Percentiles rank a stretch among this genome's conserved stretches.
phyloP scores from a whole-genome alignment of 2,888 invertebrate species.

The Calameuta idolon region DNA sequence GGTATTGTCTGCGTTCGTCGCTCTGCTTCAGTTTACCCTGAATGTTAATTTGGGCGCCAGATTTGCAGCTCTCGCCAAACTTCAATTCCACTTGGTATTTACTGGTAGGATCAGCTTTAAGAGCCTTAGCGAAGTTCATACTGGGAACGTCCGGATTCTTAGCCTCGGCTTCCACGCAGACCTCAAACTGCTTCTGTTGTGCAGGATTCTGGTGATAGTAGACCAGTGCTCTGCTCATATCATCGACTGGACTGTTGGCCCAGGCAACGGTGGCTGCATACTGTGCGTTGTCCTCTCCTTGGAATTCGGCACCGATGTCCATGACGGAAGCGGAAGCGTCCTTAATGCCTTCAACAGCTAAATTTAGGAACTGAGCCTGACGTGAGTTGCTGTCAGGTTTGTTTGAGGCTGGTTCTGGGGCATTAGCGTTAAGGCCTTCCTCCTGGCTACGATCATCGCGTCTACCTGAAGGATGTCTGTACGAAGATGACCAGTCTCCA shows the following conservation, averaged over 20 bases:
- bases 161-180: constrained; percentile 68
- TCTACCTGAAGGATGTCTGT: constrained; percentile 15
- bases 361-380: constrained; percentile 69
- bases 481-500: constrained; percentile 9
- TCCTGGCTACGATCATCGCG: neutral
- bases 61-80: constrained; percentile 68
- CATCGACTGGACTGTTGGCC: constrained; percentile 71
- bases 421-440: constrained; percentile 22
- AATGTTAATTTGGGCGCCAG: constrained; percentile 62
- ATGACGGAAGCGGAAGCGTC: constrained; percentile 68
- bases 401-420: constrained; percentile 26
- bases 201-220: constrained; percentile 67
- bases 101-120: constrained; percentile 69
- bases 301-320: constrained; percentile 71
- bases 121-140: constrained; percentile 70
- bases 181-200: constrained; percentile 65
- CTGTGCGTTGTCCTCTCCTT: constrained; percentile 69
- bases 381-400: constrained; percentile 68
- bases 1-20: constrained; percentile 66
- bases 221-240: constrained; percentile 69
- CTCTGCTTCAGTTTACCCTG: constrained; percentile 69
- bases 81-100: constrained; percentile 67
- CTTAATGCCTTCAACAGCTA: constrained; percentile 71
- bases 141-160: constrained; percentile 69
- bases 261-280: constrained; percentile 71